Evolutionary conservation across 2,797 vertebrate genomes (phyloP).

Genomic region (Labroides dimidiatus): DNA sequence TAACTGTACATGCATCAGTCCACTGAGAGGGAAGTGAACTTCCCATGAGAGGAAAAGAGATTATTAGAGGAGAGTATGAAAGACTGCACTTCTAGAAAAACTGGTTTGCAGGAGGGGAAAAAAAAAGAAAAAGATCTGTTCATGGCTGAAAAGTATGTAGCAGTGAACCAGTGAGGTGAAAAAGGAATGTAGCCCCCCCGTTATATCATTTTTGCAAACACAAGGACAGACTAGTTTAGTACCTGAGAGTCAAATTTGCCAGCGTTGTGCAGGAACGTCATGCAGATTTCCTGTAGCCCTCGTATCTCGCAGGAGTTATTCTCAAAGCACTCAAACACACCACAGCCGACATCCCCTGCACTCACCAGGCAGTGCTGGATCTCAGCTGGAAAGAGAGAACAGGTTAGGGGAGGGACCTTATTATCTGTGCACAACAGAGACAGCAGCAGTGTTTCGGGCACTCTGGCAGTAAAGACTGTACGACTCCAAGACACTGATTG

Average conservation of each 20-base stretch:
- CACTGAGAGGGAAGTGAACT: slow-evolving; percentile 52
- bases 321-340: slow-evolving; percentile 99
- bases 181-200: slow-evolving; percentile 58
- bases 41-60: slow-evolving; percentile 59
- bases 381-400: slow-evolving; percentile 87
- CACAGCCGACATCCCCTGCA: slow-evolving; percentile 98
- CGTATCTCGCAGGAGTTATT: slow-evolving; percentile 99
- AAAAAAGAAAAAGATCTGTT: slow-evolving; percentile 34
- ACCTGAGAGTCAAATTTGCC: slow-evolving; percentile 99
- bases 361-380: slow-evolving; percentile 98
- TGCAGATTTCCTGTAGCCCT: slow-evolving; percentile 98
- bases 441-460: slow-evolving; percentile 47
- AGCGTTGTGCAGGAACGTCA: slow-evolving; percentile 99
- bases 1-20: slow-evolving; percentile 64
- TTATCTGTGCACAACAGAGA: slow-evolving; percentile 63
- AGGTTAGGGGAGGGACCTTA: slow-evolving; percentile 68
- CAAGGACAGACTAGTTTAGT: slow-evolving; percentile 69
- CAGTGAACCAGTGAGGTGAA: slow-evolving; percentile 36
- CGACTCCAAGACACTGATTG: slow-evolving; percentile 41
- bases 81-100: slow-evolving; percentile 37
- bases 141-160: slow-evolving; percentile 29
- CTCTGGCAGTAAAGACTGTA: slow-evolving; percentile 36
- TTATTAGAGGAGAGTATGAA: slow-evolving; percentile 33
- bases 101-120: slow-evolving; percentile 8
- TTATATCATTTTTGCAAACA: slow-evolving; percentile 51